Base-by-base conservation (phyloP, 2,113 vertebrate species). In the Austrofundulus limnaeus region DNA sequence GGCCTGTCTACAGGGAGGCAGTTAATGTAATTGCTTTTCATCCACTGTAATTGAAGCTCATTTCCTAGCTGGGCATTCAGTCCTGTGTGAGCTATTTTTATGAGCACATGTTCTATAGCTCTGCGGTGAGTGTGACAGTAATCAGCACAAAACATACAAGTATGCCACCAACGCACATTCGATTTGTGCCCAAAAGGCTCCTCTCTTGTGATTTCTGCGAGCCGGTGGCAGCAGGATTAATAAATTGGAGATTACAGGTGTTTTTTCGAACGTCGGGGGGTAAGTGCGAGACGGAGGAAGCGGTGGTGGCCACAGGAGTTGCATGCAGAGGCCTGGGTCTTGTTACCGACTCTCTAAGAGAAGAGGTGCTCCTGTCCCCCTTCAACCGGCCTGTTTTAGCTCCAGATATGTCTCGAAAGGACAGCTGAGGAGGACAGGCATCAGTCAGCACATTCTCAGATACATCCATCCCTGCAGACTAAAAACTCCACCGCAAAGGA, bases 1-100 rank as follows among this genome's bases (percentile, higher is more conserved):
- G 51, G 49, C 62, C 47, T 20, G 20, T 84, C 87, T 60, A 19
- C 51, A 62, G 85, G 82, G 87, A 82, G 72, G 72, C 66, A 64
- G 79, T 87, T 85, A 73, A 83, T 90, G 85, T 90, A 87, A 89
- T 90, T 90, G 81, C 80, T 83, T 83, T 84, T 87, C 76, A 86
- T 85, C 76, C 37, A 62, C 83, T 81, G 87, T 89, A 90, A 89
- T 82, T 87, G 85, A 87, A 82, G 80, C 83, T 75, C 78, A 80
- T 88, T 85, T 85, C 81, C 78, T 64, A 69, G 68, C 65, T 37
- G 45, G 64, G 71, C 72, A 75, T 78, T 81, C 83, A 61, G 68
- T 60, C 71, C 83, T 70, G 55, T 61, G 71, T 11, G 46, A 61
- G 82, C 85, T 89, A 85, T 87, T 84, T 85, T 78, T 87, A 77